Conservation (phyloP, 2,888 invertebrate species). For the Trachelus tabidus region DNA sequence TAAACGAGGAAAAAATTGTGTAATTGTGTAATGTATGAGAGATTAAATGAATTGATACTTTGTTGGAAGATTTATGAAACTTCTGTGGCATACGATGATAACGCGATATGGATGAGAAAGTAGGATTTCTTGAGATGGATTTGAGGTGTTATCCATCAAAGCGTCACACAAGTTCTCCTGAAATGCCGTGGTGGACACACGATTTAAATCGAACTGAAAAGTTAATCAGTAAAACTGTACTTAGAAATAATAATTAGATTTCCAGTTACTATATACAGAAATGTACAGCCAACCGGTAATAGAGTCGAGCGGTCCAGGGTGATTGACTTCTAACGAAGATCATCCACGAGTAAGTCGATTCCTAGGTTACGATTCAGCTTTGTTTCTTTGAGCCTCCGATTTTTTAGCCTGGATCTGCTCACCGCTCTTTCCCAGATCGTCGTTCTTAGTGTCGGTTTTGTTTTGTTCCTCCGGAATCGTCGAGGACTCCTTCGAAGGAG, state of each 20-base stretch:
- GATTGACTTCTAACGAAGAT: not conserved
- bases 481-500: not conserved
- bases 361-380: slow-evolving; percentile 54
- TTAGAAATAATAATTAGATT: slow-evolving; percentile 33
- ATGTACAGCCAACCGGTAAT: slow-evolving; percentile 35
- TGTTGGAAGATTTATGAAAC: not conserved
- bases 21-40: not conserved
- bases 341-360: not conserved
- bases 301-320: not conserved
- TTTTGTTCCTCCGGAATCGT: slow-evolving; percentile 1
- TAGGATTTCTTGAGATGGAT: not conserved
- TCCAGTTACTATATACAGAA: slow-evolving; percentile 42
- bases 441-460: slow-evolving; percentile 32
- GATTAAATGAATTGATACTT: not conserved
- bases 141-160: not conserved
- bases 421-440: slow-evolving; percentile 35
- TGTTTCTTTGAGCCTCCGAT: slow-evolving; percentile 49
- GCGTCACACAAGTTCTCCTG: not conserved
- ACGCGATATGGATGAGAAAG: not conserved
- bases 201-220: not conserved
- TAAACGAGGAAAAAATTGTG: not conserved
- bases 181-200: not conserved
- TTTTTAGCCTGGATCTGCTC: slow-evolving; percentile 52
- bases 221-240: slow-evolving; percentile 24
- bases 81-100: not conserved